Base-by-base conservation (phyloP, 1,140 invertebrate genomes). In the Drosophila eugracilis region DNA sequence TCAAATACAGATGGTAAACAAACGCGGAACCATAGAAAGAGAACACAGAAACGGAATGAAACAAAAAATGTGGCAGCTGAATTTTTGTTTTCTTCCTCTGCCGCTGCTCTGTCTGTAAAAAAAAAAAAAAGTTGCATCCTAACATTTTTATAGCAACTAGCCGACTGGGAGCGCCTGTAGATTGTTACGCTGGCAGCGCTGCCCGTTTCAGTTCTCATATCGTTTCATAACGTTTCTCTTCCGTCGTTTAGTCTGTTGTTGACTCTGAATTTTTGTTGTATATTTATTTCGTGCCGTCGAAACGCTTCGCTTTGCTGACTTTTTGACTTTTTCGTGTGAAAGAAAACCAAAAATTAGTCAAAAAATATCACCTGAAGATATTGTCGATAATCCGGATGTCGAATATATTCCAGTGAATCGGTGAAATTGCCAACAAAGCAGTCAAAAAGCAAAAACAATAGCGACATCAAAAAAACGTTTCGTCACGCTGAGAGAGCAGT, bases 221-320 rank as follows among this genome's bases (percentile, higher is more conserved):
- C n/a, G n/a, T n/a, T n/a, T n/a, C n/a, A n/a, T n/a, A n/a, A n/a
- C n/a, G n/a, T n/a, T n/a, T n/a, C n/a, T n/a, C n/a, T n/a, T n/a
- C n/a, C n/a, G n/a, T n/a, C n/a, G n/a, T n/a, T n/a, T n/a, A n/a
- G n/a, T n/a, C n/a, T n/a, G n/a, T n/a, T n/a, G n/a, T n/a, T n/a
- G n/a, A n/a, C n/a, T n/a, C 36, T 47, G 65, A 65, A 81, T 50
- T 74, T 73, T 81, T 73, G 37, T 81, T 80, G 78, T 80, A 59
- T 83, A 74, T 83, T 78, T 78, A 75, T 84, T 84, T 79, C 80
- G 80, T 78, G 75, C 70, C 48, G 78, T 83, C 48, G 49, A 72
- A 65, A 59, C 52, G 44, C 57, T 72, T 60, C 49, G 59, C 3
- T 28, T 48, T 41, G 41, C 22, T 73, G 26, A 59, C 60, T 69